Percentiles rank a stretch among this genome's conserved stretches.
phyloP scores from a whole-genome alignment of 2,113 vertebrate species.

The Salvelinus sp. region DNA sequence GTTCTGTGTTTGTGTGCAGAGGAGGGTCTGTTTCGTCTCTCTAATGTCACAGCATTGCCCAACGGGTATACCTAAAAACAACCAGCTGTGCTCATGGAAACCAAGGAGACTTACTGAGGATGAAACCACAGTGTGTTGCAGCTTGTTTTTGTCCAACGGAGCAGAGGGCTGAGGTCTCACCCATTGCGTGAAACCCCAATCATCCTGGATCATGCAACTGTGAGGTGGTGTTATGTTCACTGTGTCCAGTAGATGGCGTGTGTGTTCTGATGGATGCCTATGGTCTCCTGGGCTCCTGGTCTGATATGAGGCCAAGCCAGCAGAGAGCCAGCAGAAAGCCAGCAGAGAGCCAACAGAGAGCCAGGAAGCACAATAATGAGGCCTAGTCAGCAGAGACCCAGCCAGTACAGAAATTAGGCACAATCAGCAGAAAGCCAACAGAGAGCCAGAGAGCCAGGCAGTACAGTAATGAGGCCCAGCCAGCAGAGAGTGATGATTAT shows the following conservation, averaged over 20 bases:
- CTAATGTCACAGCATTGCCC: constrained; percentile 58
- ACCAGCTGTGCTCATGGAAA: constrained; percentile 65
- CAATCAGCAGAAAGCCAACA: no score
- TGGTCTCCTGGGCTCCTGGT: no score
- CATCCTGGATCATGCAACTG: background rate
- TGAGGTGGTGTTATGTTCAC: constrained; percentile 31
- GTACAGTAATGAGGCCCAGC: no score
- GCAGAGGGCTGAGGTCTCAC: constrained; percentile 14
- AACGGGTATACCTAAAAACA: constrained; percentile 60
- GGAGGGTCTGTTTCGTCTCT: constrained; percentile 67
- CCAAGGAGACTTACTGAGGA: constrained; percentile 56
- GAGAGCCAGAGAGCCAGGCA: no score
- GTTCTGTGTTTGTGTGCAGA: constrained; percentile 60
- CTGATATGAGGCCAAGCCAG: no score
- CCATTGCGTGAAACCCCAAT: constrained; percentile 39
- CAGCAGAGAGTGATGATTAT: no score
- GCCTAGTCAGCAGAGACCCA: no score
- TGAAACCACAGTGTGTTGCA: constrained; percentile 55
- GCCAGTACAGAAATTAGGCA: no score
- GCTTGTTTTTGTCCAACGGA: constrained; percentile 62
- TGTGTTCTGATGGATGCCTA: no score
- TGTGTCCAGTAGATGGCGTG: constrained; percentile 63
- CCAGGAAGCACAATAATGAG: no score
- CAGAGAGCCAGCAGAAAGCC: no score
- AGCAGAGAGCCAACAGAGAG: no score